Evolutionary conservation across 1,140 invertebrate species (phyloP).

Genomic region (Aporrectodea caliginosa): DNA sequence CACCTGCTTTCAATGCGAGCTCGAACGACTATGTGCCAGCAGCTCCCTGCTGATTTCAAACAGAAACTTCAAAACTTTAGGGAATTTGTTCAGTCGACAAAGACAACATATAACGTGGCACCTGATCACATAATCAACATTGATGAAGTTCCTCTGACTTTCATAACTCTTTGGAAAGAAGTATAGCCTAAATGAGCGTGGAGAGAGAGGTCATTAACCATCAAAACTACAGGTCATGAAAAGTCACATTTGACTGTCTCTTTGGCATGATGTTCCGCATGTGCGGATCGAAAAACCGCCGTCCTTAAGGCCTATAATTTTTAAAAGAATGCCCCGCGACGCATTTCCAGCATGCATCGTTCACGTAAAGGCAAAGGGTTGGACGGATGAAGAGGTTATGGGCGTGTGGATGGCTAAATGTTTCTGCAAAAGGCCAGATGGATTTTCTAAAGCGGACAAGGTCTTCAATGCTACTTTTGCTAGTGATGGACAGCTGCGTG

Average conservation of each 20-base stretch:
- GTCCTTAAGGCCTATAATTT: too few relatives aligned
- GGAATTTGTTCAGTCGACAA: conserved; percentile 30
- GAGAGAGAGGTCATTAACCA: conserved; percentile 28
- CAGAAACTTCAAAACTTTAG: conserved; percentile 31
- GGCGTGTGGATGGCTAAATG: not conserved
- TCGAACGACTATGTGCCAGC: too few relatives aligned
- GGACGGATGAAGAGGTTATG: conserved; percentile 23
- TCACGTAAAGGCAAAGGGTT: conserved; percentile 12
- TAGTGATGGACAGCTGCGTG: not conserved
- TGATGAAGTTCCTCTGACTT: conserved; percentile 37
- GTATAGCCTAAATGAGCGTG: conserved; percentile 35
- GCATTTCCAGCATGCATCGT: not conserved
- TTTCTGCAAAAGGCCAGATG: not conserved
- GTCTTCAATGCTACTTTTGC: too few relatives aligned
- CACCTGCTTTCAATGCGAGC: conserved; percentile 29
- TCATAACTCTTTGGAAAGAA: conserved; percentile 34
- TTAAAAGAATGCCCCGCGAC: conserved; percentile 31
- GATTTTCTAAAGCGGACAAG: not conserved
- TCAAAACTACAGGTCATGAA: conserved; percentile 35
- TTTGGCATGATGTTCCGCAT: conserved; percentile 28
- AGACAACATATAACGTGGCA: conserved; percentile 21
- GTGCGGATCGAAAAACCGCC: conserved; percentile 33
- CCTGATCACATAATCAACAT: conserved; percentile 36
- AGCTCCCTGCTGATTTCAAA: conserved; percentile 32
- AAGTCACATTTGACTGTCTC: conserved; percentile 33